Conservation (phyloP, 2,113 vertebrate genomes). For the Polypterus bichir region DNA sequence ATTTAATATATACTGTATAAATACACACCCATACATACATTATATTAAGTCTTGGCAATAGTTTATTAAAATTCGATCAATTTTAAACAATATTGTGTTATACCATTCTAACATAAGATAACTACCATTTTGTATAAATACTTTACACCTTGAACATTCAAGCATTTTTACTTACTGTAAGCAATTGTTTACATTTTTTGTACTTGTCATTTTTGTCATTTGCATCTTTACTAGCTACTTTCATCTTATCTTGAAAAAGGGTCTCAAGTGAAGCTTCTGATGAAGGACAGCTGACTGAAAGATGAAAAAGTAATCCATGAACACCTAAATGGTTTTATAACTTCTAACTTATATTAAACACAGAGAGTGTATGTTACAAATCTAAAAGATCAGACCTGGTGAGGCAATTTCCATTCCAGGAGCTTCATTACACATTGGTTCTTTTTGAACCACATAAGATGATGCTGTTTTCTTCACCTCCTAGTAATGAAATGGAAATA, state of each 20-base stretch:
- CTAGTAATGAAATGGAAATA: too few species aligned
- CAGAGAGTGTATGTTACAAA: neutral
- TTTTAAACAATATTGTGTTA: too few species aligned
- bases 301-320: neutral
- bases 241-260: conserved; percentile 71
- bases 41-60: too few species aligned
- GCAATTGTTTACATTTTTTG: conserved; percentile 83
- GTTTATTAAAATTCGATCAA: too few species aligned
- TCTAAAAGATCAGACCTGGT: conserved; percentile 32
- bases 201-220: conserved; percentile 81
- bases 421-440: conserved; percentile 14
- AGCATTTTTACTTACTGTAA: conserved; percentile 59
- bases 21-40: too few species aligned
- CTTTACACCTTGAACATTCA: neutral
- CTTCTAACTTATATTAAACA: too few species aligned
- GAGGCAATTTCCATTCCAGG: conserved; percentile 49
- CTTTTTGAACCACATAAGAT: too few species aligned
- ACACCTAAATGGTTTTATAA: too few species aligned
- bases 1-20: too few species aligned
- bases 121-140: neutral
- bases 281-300: conserved; percentile 55
- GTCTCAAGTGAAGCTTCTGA: conserved; percentile 67
- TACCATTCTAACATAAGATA: too few species aligned
- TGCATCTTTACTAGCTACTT: conserved; percentile 77
- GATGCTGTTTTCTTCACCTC: too few species aligned